phyloP scores from a whole-genome alignment of 1,140 invertebrate species.

The Atta texana region DNA sequence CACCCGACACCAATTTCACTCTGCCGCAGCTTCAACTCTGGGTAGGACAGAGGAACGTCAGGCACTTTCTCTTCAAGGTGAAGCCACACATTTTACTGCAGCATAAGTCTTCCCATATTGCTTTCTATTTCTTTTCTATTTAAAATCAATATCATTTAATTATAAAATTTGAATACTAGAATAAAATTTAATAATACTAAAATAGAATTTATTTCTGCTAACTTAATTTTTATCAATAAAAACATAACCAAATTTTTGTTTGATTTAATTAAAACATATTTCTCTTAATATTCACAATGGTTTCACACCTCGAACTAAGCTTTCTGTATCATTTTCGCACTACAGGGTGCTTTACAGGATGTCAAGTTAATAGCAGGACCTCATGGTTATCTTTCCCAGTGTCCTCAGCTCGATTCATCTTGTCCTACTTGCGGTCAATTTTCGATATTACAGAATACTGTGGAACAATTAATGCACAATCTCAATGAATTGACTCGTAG shows the following conservation, averaged over 20 bases:
- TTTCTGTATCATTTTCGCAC: constrained; percentile 74
- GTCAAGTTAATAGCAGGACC: constrained; percentile 93
- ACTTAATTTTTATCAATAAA: neutral
- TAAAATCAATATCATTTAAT: neutral
- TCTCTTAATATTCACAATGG: neutral
- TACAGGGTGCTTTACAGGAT: constrained; percentile 94
- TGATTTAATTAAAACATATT: neutral
- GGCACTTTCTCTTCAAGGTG: constrained; percentile 96
- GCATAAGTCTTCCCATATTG: neutral
- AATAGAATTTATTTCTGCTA: neutral
- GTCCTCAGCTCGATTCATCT: constrained; percentile 93
- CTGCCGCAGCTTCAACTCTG: constrained; percentile 91
- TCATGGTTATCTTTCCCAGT: constrained; percentile 94
- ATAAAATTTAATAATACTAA: too few species aligned
- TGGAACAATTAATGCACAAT: constrained; percentile 87
- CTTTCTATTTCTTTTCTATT: neutral
- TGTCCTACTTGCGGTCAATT: constrained; percentile 97
- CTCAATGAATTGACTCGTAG: constrained; percentile 88
- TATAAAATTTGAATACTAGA: neutral
- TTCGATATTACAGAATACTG: constrained; percentile 92
- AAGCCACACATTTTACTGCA: constrained; percentile 64
- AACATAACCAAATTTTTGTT: neutral
- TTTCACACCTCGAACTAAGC: constrained; percentile 60
- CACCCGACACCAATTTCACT: constrained; percentile 91
- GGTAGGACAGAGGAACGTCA: constrained; percentile 94